Evolutionary conservation across 1,140 invertebrate genomes (phyloP).

Genomic region (Eumaeus atala): DNA sequence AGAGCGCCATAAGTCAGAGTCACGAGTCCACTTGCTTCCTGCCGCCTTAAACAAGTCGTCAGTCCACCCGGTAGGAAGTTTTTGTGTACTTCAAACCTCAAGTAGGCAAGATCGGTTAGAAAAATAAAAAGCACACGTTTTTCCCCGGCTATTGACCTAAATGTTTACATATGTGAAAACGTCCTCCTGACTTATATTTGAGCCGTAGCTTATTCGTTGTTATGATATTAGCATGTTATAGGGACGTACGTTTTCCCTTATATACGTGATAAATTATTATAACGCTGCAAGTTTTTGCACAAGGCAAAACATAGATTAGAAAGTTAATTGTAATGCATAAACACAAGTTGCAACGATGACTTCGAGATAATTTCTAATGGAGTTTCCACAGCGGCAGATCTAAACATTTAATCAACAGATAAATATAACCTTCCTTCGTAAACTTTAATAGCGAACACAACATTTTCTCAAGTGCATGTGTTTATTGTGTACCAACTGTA

Average conservation of each 20-base stretch:
- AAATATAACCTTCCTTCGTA: slow-evolving; percentile 19
- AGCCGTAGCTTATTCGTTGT: not conserved
- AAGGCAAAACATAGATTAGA: slow-evolving; percentile 34
- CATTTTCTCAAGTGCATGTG: too few relatives aligned
- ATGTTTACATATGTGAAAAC: too few relatives aligned
- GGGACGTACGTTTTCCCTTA: slow-evolving; percentile 9
- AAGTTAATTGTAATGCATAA: slow-evolving; percentile 40
- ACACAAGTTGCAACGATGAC: slow-evolving; percentile 33
- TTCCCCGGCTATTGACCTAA: too few relatives aligned
- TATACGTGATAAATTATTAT: slow-evolving; percentile 8
- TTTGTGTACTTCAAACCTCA: too few relatives aligned
- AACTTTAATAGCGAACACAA: slow-evolving; percentile 6
- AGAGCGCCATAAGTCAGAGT: too few relatives aligned
- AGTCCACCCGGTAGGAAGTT: too few relatives aligned
- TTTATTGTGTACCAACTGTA: too few relatives aligned
- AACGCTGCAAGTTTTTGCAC: slow-evolving; percentile 6
- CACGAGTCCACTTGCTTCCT: too few relatives aligned
- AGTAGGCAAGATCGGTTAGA: too few relatives aligned
- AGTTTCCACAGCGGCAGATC: slow-evolving; percentile 32
- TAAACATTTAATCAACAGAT: slow-evolving; percentile 33
- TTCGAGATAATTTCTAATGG: slow-evolving; percentile 50
- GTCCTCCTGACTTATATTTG: too few relatives aligned
- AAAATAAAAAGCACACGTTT: too few relatives aligned
- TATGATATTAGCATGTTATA: slow-evolving; percentile 3
- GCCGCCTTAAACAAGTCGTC: too few relatives aligned